These are phyloP conservation scores for Athalia circularis DNA, from an alignment of 2,888 invertebrate species.

Conservation along the genomic window DNA sequence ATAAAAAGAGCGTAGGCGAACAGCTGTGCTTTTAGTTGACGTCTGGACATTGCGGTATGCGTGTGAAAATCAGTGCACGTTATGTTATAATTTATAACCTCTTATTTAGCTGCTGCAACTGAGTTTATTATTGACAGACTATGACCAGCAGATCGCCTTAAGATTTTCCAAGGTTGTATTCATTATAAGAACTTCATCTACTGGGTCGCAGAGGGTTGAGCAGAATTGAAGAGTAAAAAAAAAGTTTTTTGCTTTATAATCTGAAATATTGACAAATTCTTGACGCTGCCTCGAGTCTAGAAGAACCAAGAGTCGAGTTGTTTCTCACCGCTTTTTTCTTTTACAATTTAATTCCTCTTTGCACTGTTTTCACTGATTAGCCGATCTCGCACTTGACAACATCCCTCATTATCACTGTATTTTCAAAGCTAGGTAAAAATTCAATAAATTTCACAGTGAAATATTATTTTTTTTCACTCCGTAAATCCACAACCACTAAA, in stretches of 20 bases:
- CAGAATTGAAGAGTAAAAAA: background rate
- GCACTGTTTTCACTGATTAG: constrained; percentile 48
- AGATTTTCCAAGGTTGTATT: background rate
- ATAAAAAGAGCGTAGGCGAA: background rate
- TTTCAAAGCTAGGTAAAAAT: constrained; percentile 29
- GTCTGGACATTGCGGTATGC: background rate
- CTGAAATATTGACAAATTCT: constrained; percentile 31
- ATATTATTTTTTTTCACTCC: constrained; percentile 27
- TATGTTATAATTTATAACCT: constrained; percentile 26
- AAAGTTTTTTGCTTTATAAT: constrained; percentile 23
- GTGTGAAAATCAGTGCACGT: constrained; percentile 11
- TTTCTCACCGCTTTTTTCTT: constrained; percentile 13
- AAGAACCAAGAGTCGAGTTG: constrained; percentile 1
- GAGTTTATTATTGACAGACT: background rate
- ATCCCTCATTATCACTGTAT: constrained; percentile 59
- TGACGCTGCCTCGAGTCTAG: background rate
- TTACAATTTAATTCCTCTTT: constrained; percentile 15
- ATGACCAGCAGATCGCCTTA: background rate
- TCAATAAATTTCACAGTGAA: constrained; percentile 47
- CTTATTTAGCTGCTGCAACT: background rate
- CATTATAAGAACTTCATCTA: background rate
- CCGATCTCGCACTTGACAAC: constrained; percentile 59
- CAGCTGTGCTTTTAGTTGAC: background rate
- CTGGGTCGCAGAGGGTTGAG: background rate
- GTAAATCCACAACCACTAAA: constrained; percentile 36